Conservation (phyloP, 23 tunicate genomes). For the Ascidia mentula region DNA sequence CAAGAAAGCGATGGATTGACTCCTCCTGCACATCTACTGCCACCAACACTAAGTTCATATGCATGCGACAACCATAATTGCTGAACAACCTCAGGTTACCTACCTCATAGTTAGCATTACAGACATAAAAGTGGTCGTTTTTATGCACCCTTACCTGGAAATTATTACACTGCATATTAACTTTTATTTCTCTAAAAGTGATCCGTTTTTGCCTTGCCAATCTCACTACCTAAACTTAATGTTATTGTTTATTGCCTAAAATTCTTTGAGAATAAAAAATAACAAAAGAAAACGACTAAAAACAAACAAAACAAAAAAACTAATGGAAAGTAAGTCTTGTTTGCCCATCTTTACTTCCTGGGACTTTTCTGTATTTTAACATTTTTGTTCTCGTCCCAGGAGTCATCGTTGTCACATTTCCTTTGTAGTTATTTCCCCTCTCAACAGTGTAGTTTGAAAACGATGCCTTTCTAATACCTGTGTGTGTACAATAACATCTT, state of each 20-base stretch:
- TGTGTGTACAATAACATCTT: neutral
- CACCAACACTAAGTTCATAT: slow-evolving; percentile 17
- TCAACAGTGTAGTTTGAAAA: neutral
- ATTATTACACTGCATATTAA: too few relatives aligned
- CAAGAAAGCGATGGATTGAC: slow-evolving; percentile 55
- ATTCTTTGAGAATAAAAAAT: too few relatives aligned
- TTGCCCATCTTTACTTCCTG: slow-evolving; percentile 56
- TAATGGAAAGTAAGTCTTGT: slow-evolving; percentile 48
- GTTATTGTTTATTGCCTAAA: too few relatives aligned
- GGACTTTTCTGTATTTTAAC: slow-evolving; percentile 39
- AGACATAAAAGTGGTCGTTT: neutral
- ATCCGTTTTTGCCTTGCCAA: too few relatives aligned
- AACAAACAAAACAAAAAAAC: neutral
- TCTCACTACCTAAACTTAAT: too few relatives aligned
- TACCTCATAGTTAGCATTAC: neutral
- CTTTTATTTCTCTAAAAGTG: too few relatives aligned
- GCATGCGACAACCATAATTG: slow-evolving; percentile 19
- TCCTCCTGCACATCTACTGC: slow-evolving; percentile 7
- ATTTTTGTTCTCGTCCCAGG: slow-evolving; percentile 27
- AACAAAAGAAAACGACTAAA: slow-evolving; percentile 2
- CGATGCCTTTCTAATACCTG: neutral
- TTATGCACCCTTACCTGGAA: neutral
- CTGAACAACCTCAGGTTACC: neutral
- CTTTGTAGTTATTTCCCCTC: neutral
- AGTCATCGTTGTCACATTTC: slow-evolving; percentile 10